A percentile compares a stretch with the other conserved stretches of the same genome.
phyloP scores from a whole-genome alignment of 2,797 vertebrate species.

The Acanthiza pusilla region DNA sequence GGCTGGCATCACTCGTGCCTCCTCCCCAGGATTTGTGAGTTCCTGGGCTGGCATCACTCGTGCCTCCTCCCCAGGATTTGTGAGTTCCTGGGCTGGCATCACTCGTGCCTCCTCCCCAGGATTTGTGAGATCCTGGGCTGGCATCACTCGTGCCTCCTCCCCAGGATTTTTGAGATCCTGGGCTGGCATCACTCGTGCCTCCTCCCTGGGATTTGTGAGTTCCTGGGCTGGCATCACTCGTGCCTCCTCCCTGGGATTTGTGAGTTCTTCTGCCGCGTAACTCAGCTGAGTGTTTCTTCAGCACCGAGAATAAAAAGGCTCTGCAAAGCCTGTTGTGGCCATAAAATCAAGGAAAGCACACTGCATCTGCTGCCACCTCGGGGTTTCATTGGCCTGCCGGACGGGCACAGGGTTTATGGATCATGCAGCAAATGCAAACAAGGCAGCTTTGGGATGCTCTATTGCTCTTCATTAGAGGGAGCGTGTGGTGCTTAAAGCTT shows the following conservation, averaged over 20 bases:
- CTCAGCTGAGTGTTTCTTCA: neutral
- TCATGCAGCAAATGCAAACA: neutral
- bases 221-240: neutral
- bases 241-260: neutral
- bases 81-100: too few species aligned
- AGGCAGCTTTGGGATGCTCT: neutral
- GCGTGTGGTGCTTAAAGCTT: neutral
- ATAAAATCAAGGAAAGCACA: neutral
- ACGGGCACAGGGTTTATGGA: neutral
- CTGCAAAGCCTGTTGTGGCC: neutral
- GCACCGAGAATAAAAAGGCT: neutral
- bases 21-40: neutral
- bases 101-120: too few species aligned
- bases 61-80: too few species aligned
- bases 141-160: too few species aligned
- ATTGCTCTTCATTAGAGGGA: neutral
- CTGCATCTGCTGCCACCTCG: neutral
- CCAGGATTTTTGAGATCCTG: too few species aligned
- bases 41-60: neutral
- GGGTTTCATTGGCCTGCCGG: neutral
- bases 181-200: neutral
- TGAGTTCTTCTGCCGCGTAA: neutral
- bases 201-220: too few species aligned
- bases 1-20: neutral
- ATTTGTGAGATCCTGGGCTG: too few species aligned